A percentile compares a stretch with the other conserved stretches of the same genome.
These are phyloP conservation scores for Hoplodrina ambigua DNA, from an alignment of 2,888 invertebrate species.

Conservation along the genomic window DNA sequence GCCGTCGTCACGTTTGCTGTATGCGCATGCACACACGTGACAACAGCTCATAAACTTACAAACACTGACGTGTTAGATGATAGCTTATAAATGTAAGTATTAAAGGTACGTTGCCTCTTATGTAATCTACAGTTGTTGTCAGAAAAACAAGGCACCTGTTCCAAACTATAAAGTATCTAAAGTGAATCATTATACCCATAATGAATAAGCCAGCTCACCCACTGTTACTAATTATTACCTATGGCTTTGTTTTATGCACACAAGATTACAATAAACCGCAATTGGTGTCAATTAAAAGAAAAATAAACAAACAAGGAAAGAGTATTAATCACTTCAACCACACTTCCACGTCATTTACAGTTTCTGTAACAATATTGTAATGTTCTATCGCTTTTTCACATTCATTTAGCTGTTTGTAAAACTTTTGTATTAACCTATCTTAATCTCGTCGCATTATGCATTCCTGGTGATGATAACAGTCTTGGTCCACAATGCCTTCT, in stretches of 20 bases:
- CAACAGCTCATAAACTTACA: slow-evolving; percentile 56
- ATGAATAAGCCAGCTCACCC: not conserved
- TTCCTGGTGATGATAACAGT: slow-evolving; percentile 5
- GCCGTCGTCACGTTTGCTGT: slow-evolving; percentile 69
- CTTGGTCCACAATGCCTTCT: not conserved
- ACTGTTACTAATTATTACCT: not conserved
- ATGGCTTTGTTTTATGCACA: not conserved
- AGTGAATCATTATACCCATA: slow-evolving; percentile 1
- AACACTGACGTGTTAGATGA: slow-evolving; percentile 7
- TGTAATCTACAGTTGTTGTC: too few relatives aligned
- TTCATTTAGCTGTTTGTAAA: not conserved
- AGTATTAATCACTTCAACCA: not conserved
- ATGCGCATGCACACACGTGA: slow-evolving; percentile 71
- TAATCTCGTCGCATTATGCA: slow-evolving; percentile 10
- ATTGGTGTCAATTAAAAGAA: not conserved
- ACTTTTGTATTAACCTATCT: slow-evolving; percentile 18
- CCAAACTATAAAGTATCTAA: not conserved
- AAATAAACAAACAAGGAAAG: not conserved
- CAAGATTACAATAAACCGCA: slow-evolving; percentile 24
- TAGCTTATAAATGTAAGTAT: slow-evolving; percentile 1
- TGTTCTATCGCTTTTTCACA: slow-evolving; percentile 12
- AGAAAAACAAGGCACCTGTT: not conserved
- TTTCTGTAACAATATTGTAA: slow-evolving; percentile 1
- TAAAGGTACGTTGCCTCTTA: slow-evolving; percentile 1
- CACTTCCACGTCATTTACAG: slow-evolving; percentile 7